Base-by-base conservation (phyloP, 2,113 vertebrate genomes). In the Corythornis vintsioides region DNA sequence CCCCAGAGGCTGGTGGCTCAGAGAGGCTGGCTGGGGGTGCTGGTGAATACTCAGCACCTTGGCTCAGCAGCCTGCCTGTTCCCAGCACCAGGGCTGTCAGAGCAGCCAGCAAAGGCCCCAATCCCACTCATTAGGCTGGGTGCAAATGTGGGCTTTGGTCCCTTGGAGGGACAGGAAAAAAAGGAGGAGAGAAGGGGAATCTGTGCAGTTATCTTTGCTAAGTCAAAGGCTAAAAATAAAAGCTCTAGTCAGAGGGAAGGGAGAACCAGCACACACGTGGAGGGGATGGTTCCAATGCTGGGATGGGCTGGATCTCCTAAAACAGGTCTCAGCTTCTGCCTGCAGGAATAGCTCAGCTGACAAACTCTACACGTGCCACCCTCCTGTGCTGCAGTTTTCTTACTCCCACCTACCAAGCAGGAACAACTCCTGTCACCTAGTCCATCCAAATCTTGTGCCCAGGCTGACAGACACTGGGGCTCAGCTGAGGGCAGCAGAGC, bases 21-120 rank as follows among this genome's bases (percentile, higher is more conserved):
- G 61, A 73, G 59, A 69, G 71, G 85, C 73, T 78, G 87, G 57
- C 40, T 45, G 63, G 79, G 31, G 76, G 47, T 4, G 1, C 8
- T n/a, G 10, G 75, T 88, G 91, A 96, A 91, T 91, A 92, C 80
- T 96, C 91, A 95, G 48, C 63, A 93, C 88, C 66, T 85, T 16
- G 38, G 78, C 79, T 35, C 92, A 92, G 86, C 92, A 89, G 91
- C 8, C 73, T 77, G 64, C n/a, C 72, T 47, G 4, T 57, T 82
- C 40, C 69, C 76, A 74, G 94, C 13, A 42, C 3, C 57, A 73
- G 56, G 70, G 56, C 59, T 83, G 89, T 50, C 83, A 71, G 29
- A 79, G 60, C 47, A 82, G 75, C 80, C 69, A 55, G 25, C 91
- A 88, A 88, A 86, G 83, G 50, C 76, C 64, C 80, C 70, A 79